These are phyloP conservation scores for Agrochola lychnidis DNA, from an alignment of 2,888 invertebrate species.

Conservation along the genomic window DNA sequence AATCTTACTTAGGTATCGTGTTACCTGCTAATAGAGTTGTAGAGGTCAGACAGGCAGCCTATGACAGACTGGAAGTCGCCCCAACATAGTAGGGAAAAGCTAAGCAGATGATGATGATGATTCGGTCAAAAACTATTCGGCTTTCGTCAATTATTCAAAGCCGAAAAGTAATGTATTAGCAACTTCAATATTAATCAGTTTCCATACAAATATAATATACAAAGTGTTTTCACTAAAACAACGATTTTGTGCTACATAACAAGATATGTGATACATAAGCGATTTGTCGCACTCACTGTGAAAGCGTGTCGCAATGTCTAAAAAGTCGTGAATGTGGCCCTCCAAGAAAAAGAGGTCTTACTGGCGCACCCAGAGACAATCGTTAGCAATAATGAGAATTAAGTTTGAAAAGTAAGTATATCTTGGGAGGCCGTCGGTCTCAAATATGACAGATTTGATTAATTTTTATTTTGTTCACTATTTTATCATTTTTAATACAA, in stretches of 20 bases:
- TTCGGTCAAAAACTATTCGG: constrained; percentile 12
- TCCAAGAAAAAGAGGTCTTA: not conserved
- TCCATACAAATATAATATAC: constrained; percentile 39
- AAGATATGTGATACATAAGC: constrained; percentile 57
- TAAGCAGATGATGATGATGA: not conserved
- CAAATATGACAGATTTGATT: not conserved
- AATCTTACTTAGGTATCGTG: not conserved
- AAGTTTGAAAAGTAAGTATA: not conserved
- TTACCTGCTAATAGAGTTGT: not conserved
- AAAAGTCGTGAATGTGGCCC: not conserved
- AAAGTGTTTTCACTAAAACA: constrained; percentile 26
- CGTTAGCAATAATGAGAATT: not conserved
- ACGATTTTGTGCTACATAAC: constrained; percentile 59
- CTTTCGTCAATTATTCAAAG: not conserved
- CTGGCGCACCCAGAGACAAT: not conserved
- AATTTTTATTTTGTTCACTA: not conserved
- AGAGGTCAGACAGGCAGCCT: not conserved
- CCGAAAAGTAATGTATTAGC: constrained; percentile 26
- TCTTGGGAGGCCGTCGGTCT: not conserved
- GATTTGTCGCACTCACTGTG: constrained; percentile 31
- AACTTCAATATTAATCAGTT: constrained; percentile 18
- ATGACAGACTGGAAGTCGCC: not conserved
- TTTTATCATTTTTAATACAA: not conserved
- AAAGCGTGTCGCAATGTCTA: not conserved
- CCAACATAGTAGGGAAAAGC: not conserved